Percentiles rank a stretch among this genome's conserved stretches.
These are phyloP conservation scores for Genyomyrus donnyi DNA, from an alignment of 2,113 vertebrate species.

Conservation along the genomic window DNA sequence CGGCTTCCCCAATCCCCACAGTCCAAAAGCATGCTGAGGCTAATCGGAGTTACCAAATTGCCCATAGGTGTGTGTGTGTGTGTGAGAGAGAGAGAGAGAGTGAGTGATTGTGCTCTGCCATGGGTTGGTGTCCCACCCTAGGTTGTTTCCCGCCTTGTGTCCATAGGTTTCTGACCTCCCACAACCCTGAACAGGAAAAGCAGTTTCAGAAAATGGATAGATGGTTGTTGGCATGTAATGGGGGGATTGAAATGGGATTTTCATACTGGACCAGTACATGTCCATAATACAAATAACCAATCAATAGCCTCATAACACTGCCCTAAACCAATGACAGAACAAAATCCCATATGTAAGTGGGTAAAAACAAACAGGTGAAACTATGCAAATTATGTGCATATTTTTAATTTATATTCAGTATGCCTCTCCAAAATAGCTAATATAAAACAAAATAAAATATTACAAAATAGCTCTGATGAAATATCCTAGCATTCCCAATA, in stretches of 20 bases:
- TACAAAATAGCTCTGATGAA: background rate
- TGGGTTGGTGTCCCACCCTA: too few relatives aligned
- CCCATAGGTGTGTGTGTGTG: too few relatives aligned
- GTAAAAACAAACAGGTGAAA: background rate
- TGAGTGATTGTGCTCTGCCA: too few relatives aligned
- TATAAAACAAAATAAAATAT: background rate
- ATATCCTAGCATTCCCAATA: background rate
- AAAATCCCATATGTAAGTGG: background rate
- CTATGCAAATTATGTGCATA: background rate
- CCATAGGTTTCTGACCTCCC: too few relatives aligned
- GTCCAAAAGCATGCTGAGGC: too few relatives aligned
- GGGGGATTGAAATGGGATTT: slow-evolving; percentile 41
- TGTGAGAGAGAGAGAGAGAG: too few relatives aligned
- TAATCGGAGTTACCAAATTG: too few relatives aligned
- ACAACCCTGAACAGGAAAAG: too few relatives aligned
- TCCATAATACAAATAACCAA: slow-evolving; percentile 27
- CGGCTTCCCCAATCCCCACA: too few relatives aligned
- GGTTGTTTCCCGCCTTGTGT: too few relatives aligned
- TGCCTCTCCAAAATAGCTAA: background rate
- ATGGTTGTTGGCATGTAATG: too few relatives aligned
- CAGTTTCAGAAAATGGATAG: background rate
- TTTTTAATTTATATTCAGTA: background rate
- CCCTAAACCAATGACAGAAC: background rate
- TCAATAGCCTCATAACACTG: background rate
- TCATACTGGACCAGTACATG: slow-evolving; percentile 49